Base-by-base conservation (phyloP, 64 coral and sea anemone species). In the Montipora capricornis region DNA sequence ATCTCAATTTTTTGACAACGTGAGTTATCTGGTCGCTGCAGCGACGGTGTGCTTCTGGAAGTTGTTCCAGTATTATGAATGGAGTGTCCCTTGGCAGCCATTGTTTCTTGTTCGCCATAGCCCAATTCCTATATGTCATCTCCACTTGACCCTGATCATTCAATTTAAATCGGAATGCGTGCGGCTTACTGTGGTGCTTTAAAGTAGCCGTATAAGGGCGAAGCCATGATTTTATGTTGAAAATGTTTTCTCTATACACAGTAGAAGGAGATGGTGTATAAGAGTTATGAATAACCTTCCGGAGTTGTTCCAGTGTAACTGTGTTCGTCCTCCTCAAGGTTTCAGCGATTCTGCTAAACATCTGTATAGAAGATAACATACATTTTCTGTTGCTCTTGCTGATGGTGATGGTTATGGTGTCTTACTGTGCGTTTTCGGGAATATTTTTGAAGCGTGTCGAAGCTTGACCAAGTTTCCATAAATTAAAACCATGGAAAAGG, bases 271-370 rank as follows among this genome's bases (percentile, higher is more conserved):
- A 70, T 59, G 83, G 84, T 55, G 59, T 93, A 84, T 93, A 93
- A 22, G 44, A 79, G 37, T 87, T 81, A 45, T 67, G 73, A 26
- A 88, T 93, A 45, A 87, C 76, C 10, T 88, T 93, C 58, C 44
- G 22, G 2, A 93, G 84, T 51, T 62, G 29, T 12, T 88, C 83
- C 15, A 88, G 58, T 6, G 91, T 88, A 48, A 61, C 67, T 70
- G 83, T 75, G 52, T 93, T 49, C 6, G 37, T 9, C 61, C 69
- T 62, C 51, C 51, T 93, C 26, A 88, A 57, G 10, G 82, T 45
- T 68, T 76, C 83, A 6, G 57, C 51, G 67, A 93, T 93, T 93
- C 91, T 66, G 76, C 91, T 93, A 68, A 87, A 93, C 91, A 93
- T 87, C 91, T 87, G 62, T 17, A 93, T 37, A 46, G 69, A 44